Base-by-base conservation (phyloP, 2,888 invertebrate genomes). In the Chironomus riparius region DNA sequence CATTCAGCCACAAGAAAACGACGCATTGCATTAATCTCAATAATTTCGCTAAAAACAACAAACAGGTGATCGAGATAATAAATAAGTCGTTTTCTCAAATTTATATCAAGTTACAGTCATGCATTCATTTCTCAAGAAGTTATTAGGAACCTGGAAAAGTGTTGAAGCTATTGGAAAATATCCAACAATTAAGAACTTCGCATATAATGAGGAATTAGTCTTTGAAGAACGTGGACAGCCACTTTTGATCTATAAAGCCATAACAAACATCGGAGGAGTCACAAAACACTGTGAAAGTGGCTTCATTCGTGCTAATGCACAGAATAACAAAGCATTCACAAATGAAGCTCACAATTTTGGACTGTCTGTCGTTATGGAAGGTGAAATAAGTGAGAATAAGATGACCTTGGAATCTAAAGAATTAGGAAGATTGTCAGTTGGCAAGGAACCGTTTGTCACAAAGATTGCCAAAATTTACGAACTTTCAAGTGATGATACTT, bases 241-340 rank as follows among this genome's bases (percentile, higher is more conserved):
- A 0, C 85, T 88, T 83, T 84, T 88, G 28, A 88, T 87, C 80
- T 90, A 85, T 79, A 79, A 80, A 22, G 28, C 62, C 4, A 65
- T 74, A 4, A 62, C 74, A 21, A 74, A 48, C 47, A 74, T 74
- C 4, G 48, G 84, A 47, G 84, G 85, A 38, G 85, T 81, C 2
- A 87, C 88, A 0, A 87, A 89, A 88, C 89, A 90, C 79, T 84
- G 87, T 73, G 90, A 90, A 80, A 81, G 86, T 56, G 90, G 90
- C 0, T 89, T 88, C 79, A 80, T 90, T 5, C 85, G 87, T 71
- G 85, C 89, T 68, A 86, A 87, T 65, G 87, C 88, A 0, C 86
- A 85, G 10, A 86, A 87, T 0, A 85, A 86, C 13, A 81, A 86
- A 48, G 79, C 89, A 0, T 85, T 87, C 0, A 85, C 90, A 13